phyloP scores from a whole-genome alignment of 2,113 vertebrate species.

The Sinosuthora webbiana region DNA sequence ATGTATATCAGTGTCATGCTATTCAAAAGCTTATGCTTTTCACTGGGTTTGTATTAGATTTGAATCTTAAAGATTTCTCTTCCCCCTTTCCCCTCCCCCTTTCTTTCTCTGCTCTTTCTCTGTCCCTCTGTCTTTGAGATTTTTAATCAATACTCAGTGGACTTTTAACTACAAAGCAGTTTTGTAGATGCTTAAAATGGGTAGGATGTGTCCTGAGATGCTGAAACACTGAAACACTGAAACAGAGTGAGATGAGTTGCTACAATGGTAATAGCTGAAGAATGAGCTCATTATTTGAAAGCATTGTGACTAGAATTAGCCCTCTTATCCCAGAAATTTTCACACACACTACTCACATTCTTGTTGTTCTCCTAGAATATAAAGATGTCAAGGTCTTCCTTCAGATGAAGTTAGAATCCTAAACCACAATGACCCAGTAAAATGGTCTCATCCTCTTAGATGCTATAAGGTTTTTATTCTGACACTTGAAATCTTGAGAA shows the following conservation, averaged over 20 bases:
- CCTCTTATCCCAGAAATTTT: neutral
- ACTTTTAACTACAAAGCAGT: neutral
- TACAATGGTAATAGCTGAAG: neutral
- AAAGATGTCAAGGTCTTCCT: neutral
- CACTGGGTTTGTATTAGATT: neutral
- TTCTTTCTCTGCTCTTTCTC: neutral
- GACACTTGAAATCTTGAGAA: neutral
- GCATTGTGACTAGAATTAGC: neutral
- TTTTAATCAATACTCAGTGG: neutral
- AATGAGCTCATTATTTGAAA: neutral
- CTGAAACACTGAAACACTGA: neutral
- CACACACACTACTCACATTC: neutral
- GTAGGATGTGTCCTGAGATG: neutral
- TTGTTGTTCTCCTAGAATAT: neutral
- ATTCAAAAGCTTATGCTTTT: neutral
- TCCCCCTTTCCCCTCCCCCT: rapidly evolving
- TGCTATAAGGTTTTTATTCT: neutral
- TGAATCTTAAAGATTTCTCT: neutral
- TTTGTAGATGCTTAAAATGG: neutral
- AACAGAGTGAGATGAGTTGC: neutral
- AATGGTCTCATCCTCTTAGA: neutral
- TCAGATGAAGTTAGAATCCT: neutral
- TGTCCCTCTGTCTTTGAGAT: neutral
- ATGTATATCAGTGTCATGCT: neutral
- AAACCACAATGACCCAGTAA: neutral